A percentile compares a stretch with the other conserved stretches of the same genome.
Evolutionary conservation across 2,888 invertebrate genomes (phyloP).

Genomic region (Lagria hirta): DNA sequence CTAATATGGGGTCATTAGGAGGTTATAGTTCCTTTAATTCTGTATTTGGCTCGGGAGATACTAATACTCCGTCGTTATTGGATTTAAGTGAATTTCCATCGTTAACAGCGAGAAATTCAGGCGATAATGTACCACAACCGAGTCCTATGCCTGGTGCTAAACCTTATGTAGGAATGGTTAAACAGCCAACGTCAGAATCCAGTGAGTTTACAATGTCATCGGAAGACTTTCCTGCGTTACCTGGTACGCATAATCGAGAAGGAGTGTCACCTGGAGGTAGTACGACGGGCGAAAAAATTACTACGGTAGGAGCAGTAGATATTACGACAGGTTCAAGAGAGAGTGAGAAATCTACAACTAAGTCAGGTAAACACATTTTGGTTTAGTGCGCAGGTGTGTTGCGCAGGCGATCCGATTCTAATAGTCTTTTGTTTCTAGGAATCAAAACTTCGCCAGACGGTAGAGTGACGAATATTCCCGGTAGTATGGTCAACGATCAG

Average conservation of each 20-base stretch:
- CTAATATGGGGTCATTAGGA: slow-evolving; percentile 66
- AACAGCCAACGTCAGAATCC: slow-evolving; percentile 89
- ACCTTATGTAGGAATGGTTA: slow-evolving; percentile 95
- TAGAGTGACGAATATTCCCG: slow-evolving; percentile 98
- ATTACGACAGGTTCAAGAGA: slow-evolving; percentile 40
- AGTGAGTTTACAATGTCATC: slow-evolving; percentile 97
- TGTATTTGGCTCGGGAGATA: slow-evolving; percentile 70
- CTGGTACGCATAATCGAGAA: slow-evolving; percentile 80
- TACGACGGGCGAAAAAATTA: slow-evolving; percentile 37
- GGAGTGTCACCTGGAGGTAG: slow-evolving; percentile 66
- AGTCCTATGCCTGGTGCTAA: slow-evolving; percentile 88
- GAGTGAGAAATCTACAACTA: slow-evolving; percentile 43
- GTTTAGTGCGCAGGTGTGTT: no score
- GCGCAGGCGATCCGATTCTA: no score
- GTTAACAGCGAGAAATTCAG: slow-evolving; percentile 81
- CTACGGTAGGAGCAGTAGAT: slow-evolving; percentile 41
- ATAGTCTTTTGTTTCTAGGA: slow-evolving; percentile 57
- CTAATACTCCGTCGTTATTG: slow-evolving; percentile 76
- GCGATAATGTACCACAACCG: slow-evolving; percentile 73
- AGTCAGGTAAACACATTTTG: no score
- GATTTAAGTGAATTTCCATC: slow-evolving; percentile 94
- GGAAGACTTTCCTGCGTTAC: slow-evolving; percentile 99
- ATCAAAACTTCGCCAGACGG: slow-evolving; percentile 96
- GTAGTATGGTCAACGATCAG: slow-evolving; percentile 98
- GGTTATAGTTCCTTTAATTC: slow-evolving; percentile 68